phyloP scores from a whole-genome alignment of 2,797 vertebrate genomes.

The Ctenosaura bakeri region DNA sequence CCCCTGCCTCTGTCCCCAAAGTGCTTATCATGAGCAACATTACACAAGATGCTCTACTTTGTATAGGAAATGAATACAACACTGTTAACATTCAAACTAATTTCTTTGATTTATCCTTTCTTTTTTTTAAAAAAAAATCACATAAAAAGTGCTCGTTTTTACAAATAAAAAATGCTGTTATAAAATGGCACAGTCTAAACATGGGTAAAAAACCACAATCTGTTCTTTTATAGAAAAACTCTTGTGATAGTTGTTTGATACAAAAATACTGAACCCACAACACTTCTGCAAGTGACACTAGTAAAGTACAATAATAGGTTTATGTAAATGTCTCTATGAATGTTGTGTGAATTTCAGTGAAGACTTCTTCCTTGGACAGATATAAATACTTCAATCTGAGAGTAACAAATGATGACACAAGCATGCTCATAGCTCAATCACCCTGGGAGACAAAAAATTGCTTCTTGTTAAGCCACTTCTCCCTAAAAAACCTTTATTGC shows the following conservation, averaged over 20 bases:
- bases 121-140: constrained; percentile 52
- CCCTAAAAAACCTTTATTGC: background rate
- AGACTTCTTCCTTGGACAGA: constrained; percentile 46
- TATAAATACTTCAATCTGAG: constrained; percentile 36
- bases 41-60: constrained; percentile 78
- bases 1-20: constrained; percentile 70
- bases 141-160: constrained; percentile 72
- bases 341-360: constrained; percentile 59
- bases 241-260: constrained; percentile 44
- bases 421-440: background rate
- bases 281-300: constrained; percentile 44
- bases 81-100: constrained; percentile 62
- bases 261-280: constrained; percentile 33
- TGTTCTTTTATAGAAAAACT: constrained; percentile 48
- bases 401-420: background rate
- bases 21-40: constrained; percentile 83
- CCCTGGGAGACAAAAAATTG: background rate
- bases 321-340: constrained; percentile 33
- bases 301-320: background rate
- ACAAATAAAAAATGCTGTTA: constrained; percentile 60
- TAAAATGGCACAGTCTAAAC: constrained; percentile 64
- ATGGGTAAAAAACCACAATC: constrained; percentile 58
- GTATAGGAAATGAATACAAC: constrained; percentile 72
- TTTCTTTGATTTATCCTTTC: constrained; percentile 58
- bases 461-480: background rate